These are phyloP conservation scores for Byasa hedistus DNA, from an alignment of 2,888 invertebrate species.

Conservation along the genomic window DNA sequence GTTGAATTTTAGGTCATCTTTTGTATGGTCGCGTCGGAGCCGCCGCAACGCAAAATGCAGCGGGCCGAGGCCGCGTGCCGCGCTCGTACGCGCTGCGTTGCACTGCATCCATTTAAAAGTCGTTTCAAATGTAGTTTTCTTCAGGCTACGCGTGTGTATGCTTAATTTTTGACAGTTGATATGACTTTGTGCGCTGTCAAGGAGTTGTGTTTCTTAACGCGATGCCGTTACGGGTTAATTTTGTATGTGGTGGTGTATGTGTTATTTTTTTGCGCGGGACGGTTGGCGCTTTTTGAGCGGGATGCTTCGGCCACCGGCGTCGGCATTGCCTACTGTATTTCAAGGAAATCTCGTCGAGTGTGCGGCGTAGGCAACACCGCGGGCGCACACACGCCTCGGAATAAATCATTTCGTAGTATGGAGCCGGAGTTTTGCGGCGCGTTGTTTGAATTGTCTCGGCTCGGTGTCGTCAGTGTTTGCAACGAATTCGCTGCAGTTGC, in stretches of 20 bases:
- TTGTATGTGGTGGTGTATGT: conserved; percentile 51
- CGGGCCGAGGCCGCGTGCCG: conserved; percentile 75
- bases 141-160: conserved; percentile 72
- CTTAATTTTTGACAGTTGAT: conserved; percentile 81
- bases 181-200: conserved; percentile 58
- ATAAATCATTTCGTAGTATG: conserved; percentile 42
- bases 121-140: conserved; percentile 72
- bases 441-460: conserved; percentile 28
- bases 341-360: conserved; percentile 67
- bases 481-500: conserved; percentile 41
- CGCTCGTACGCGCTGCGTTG: conserved; percentile 64
- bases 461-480: conserved; percentile 34
- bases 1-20: conserved; percentile 79
- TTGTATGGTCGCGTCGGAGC: conserved; percentile 72
- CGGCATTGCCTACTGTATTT: conserved; percentile 57
- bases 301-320: conserved; percentile 55
- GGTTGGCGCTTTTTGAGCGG: conserved; percentile 69
- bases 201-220: conserved; percentile 63
- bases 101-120: conserved; percentile 71
- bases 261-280: conserved; percentile 71
- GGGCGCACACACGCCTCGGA: conserved; percentile 46
- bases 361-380: conserved; percentile 50
- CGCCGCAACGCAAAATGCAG: conserved; percentile 73
- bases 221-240: conserved; percentile 60
- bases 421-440: conserved; percentile 40